Base-by-base conservation (phyloP, 2,113 vertebrate species). In the Poeciliopsis prolifica region DNA sequence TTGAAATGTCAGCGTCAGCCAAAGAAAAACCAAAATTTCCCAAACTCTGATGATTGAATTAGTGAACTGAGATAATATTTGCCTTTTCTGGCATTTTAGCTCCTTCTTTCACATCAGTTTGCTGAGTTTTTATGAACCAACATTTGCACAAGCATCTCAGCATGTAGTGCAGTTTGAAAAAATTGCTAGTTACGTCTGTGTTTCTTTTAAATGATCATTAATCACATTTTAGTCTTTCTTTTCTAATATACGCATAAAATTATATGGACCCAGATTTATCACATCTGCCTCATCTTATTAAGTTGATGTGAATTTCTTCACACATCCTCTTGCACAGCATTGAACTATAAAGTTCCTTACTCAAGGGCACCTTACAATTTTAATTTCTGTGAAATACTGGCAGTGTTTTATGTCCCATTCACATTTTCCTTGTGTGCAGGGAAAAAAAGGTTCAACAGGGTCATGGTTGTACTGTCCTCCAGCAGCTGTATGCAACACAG, bases 401-500 rank as follows among this genome's bases (percentile, higher is more conserved):
- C 26, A 29, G 37, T 29, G 61, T 68, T 69, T 71, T 1, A 30
- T 26, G 29, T 40, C 71, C 33, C 70, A 31, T 70, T 72, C 29
- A 61, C 61, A 74, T 54, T 37, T 44, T n/a, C 63, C 22, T 68
- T 67, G 37, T 10, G 30, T 77, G 72, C 30, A 26, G 37, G 26
- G 0, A 12, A 30, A 44, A 31, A 2, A 10, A 15, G 60, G 79
- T 75, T 77, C 74, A 78, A 35, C 54, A 6, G 71, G 70, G 75
- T 83, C 61, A 12, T 4, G 37, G 51, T 58, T 65, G 68, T 2
- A 44, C 65, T 30, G 61, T 81, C 51, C 66, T 68, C 24, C 75
- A 79, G 78, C 74, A 76, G 78, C 70, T 67, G 72, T 24, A 64
- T 62, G 75, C 7, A 77, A 80, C 81, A 75, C 76, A 78, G 79